Evolutionary conservation across 1,140 invertebrate genomes (phyloP).

Genomic region (Drosophila lacteicornis): DNA sequence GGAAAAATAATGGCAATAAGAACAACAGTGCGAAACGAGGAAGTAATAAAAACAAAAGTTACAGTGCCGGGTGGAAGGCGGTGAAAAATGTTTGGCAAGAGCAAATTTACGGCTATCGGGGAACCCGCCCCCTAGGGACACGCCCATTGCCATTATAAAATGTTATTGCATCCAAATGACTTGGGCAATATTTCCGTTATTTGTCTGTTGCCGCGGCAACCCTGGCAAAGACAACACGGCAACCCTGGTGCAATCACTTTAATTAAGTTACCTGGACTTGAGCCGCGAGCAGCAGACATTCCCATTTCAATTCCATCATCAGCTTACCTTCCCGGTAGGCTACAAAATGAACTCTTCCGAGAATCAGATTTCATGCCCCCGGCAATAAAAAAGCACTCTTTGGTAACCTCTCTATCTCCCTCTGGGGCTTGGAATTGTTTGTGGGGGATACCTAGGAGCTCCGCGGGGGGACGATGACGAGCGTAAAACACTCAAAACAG

Average conservation of each 20-base stretch:
- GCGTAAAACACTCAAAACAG: conserved; percentile 26
- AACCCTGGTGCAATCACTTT: conserved; percentile 42
- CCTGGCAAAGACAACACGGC: conserved; percentile 11
- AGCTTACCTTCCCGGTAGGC: conserved; percentile 42
- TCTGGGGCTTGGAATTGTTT: conserved; percentile 22
- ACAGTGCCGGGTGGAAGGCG: conserved; percentile 11
- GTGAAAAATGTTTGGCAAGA: conserved; percentile 70
- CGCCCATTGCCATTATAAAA: conserved; percentile 65
- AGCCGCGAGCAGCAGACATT: conserved; percentile 11
- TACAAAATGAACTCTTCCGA: conserved; percentile 76
- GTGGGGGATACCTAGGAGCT: conserved; percentile 1
- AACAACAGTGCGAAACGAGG: conserved; percentile 50
- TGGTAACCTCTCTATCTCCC: conserved; percentile 47
- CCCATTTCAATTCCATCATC: conserved; percentile 55
- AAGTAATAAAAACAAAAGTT: conserved; percentile 52
- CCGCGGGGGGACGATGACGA: conserved; percentile 37
- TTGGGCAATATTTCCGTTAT: conserved; percentile 22
- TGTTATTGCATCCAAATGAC: conserved; percentile 65
- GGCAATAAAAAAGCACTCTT: conserved; percentile 52
- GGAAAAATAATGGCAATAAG: conserved; percentile 56
- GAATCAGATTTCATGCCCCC: conserved; percentile 78
- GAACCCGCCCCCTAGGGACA: conserved; percentile 9
- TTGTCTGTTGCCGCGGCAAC: conserved; percentile 50
- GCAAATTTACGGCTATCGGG: conserved; percentile 63
- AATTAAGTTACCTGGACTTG: conserved; percentile 49